A percentile compares a stretch with the other conserved stretches of the same genome.
phyloP scores from a whole-genome alignment of 2,113 vertebrate species.

The Macaca mulatta region DNA sequence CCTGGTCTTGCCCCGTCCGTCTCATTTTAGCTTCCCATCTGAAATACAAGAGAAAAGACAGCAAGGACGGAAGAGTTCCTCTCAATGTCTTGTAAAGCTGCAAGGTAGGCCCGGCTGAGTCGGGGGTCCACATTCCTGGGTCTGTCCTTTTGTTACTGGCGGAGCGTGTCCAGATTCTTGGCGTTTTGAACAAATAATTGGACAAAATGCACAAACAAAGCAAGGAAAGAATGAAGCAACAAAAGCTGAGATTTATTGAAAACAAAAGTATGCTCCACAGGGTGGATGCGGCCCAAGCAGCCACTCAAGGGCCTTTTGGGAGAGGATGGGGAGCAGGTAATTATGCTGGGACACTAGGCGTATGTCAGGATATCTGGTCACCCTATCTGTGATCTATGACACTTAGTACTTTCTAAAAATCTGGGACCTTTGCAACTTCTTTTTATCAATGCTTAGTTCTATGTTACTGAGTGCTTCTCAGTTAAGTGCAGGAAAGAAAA shows the following conservation, averaged over 20 bases:
- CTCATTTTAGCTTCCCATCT: constrained; percentile 28
- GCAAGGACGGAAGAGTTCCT: background rate
- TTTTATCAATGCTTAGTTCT: background rate
- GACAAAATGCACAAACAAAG: no score
- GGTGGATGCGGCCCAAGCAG: no score
- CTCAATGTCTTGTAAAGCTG: background rate
- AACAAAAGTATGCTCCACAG: no score
- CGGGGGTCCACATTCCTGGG: background rate
- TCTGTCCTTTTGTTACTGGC: no score
- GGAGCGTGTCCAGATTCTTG: no score
- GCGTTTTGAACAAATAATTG: no score
- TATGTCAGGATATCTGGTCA: background rate
- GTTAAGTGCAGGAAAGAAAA: background rate
- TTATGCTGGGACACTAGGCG: fast-evolving
- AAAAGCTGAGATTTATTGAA: no score
- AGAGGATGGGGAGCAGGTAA: background rate
- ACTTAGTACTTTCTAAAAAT: background rate
- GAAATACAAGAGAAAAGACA: background rate
- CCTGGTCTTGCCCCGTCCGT: background rate
- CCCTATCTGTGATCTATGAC: background rate
- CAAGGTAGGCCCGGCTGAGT: background rate
- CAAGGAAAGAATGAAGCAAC: no score
- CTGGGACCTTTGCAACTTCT: background rate
- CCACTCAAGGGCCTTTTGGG: background rate
- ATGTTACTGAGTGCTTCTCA: background rate